Base-by-base conservation (phyloP, 2,888 invertebrate genomes). In the Volucella inflata region DNA sequence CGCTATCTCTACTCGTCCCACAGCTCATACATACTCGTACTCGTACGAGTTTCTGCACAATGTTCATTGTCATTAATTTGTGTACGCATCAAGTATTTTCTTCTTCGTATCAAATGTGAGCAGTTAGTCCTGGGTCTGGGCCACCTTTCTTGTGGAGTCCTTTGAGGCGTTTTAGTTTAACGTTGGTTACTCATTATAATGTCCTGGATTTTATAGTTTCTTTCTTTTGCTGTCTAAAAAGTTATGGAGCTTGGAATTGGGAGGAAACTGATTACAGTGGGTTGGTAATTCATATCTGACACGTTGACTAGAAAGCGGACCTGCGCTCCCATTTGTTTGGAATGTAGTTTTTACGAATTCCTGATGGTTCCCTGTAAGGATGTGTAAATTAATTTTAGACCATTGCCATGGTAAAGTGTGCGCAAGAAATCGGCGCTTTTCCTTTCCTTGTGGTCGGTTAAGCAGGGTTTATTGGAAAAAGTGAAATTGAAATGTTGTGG, bases 51-150 rank as follows among this genome's bases (percentile, higher is more conserved):
- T 16, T 30, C 55, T 11, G 55, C 17, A 42, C 60, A 76, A 65
- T 68, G 65, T 76, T 65, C 71, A 80, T 44, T 76, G 85, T 64
- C 81, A 67, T 85, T 81, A 81, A 85, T 77, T 85, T 62, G 59
- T 77, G 68, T 42, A 46, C 85, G 81, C 85, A 85, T 85, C 76
- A 81, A 42, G 81, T 57, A 77, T 62, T 76, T 80, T 67, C 85
- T 80, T 67, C 85, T 14, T 36, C 57, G 51, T 67, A 79, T 67
- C 72, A 80, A 80, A 80, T 71, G 71, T 62, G 51, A 62, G 59
- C 30, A 30, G 30, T 30, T 30, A 30, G 30, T 30, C 30, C 30
- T 46, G 16, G n/a, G 62, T 11, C 11, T n/a, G 38, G 30, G 38
- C 55, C 14, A 57, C 48, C 67, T 50, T 75, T 64, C 57, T 59